A percentile compares a stretch with the other conserved stretches of the same genome.
phyloP scores from a whole-genome alignment of 1,140 invertebrate genomes.

The Tetramorium simillimum region DNA sequence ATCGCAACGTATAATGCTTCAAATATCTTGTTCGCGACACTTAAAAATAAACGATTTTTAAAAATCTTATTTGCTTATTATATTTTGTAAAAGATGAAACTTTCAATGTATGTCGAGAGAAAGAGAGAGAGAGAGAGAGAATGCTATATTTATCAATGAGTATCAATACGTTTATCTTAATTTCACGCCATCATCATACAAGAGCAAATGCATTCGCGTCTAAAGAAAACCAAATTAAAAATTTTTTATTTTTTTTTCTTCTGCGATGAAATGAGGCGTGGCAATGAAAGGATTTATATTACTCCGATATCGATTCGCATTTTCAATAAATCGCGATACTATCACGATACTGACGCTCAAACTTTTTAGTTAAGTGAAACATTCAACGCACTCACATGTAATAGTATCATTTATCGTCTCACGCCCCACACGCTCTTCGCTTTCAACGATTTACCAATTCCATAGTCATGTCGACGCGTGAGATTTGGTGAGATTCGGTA shows the following conservation, averaged over 20 bases:
- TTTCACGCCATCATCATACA: neutral
- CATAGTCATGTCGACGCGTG: neutral
- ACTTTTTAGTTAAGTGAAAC: slow-evolving; percentile 33
- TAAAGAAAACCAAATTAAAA: neutral
- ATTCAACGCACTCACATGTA: slow-evolving; percentile 10
- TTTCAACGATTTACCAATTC: slow-evolving; percentile 37
- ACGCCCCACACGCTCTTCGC: neutral
- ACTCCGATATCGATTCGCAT: slow-evolving; percentile 5
- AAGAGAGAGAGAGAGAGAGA: no score
- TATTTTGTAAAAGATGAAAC: neutral
- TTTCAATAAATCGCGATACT: slow-evolving; percentile 52
- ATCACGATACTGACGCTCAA: neutral
- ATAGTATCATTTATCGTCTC: slow-evolving; percentile 43
- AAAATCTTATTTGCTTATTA: neutral
- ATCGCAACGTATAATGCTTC: neutral
- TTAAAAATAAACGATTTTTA: neutral
- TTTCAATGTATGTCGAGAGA: neutral
- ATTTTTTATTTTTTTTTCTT: slow-evolving; percentile 10
- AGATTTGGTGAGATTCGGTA: neutral
- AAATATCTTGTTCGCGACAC: neutral
- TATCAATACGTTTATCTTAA: neutral
- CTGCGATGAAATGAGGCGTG: slow-evolving; percentile 26
- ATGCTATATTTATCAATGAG: neutral
- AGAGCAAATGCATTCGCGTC: neutral
- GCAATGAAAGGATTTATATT: slow-evolving; percentile 19